phyloP scores from a whole-genome alignment of 2,888 invertebrate species.

The Carpatolechia fugitivella region DNA sequence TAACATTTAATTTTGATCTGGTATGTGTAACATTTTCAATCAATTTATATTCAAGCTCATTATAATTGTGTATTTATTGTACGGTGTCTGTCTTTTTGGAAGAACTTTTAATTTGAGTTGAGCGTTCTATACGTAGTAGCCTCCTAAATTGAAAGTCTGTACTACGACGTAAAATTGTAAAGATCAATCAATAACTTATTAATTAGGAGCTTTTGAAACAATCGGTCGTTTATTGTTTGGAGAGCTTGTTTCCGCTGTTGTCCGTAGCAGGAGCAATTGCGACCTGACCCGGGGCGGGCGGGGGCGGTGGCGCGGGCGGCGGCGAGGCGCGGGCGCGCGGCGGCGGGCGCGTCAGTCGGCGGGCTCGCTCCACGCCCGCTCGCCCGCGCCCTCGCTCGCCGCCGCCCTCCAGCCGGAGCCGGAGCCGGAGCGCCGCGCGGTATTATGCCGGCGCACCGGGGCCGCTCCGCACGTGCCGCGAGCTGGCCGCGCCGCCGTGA shows the following conservation, averaged over 20 bases:
- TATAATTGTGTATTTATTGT: too few species aligned
- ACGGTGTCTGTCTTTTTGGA: too few species aligned
- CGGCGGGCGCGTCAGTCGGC: constrained; percentile 35
- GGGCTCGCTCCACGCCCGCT: constrained; percentile 32
- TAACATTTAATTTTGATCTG: too few species aligned
- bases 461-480: constrained; percentile 59
- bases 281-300: constrained; percentile 34
- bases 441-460: constrained; percentile 68
- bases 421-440: constrained; percentile 38
- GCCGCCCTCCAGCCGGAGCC: constrained; percentile 26
- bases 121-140: too few species aligned
- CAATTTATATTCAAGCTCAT: too few species aligned
- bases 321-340: constrained; percentile 35
- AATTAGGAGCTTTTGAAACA: background rate
- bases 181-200: background rate
- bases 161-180: too few species aligned
- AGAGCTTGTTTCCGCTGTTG: constrained; percentile 33
- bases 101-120: too few species aligned
- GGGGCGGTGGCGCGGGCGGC: constrained; percentile 34
- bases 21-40: too few species aligned
- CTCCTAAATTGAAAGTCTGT: too few species aligned
- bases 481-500: constrained; percentile 48
- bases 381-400: constrained; percentile 28
- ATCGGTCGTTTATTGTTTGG: constrained; percentile 12
- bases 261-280: constrained; percentile 18